Conservation (phyloP, 1,140 invertebrate species). For the Heliconius nattereri region DNA sequence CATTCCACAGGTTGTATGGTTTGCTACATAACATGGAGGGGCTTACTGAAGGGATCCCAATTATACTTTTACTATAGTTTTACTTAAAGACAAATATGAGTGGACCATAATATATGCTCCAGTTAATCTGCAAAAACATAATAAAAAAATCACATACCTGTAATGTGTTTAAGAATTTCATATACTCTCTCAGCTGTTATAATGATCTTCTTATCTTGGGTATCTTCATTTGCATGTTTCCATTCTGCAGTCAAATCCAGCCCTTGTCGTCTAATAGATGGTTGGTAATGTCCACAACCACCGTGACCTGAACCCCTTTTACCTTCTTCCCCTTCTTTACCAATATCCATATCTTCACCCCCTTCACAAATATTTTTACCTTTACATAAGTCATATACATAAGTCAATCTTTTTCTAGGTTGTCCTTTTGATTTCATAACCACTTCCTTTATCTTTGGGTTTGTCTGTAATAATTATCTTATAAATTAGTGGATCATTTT, state of each 20-base stretch:
- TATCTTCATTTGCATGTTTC: constrained; percentile 99
- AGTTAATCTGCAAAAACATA: neutral
- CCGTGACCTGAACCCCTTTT: constrained; percentile 92
- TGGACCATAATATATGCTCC: neutral
- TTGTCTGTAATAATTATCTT: constrained; percentile 82
- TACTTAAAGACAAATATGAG: no score
- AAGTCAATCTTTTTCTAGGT: constrained; percentile 94
- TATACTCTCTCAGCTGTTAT: constrained; percentile 97
- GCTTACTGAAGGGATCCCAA: no score
- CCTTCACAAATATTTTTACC: constrained; percentile 99
- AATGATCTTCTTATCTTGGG: constrained; percentile 96
- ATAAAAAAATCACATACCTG: constrained; percentile 73
- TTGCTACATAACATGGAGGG: no score
- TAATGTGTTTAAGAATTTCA: constrained; percentile 98
- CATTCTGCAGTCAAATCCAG: constrained; percentile 97
- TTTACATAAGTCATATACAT: constrained; percentile 99
- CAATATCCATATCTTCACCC: constrained; percentile 97
- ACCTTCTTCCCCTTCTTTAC: constrained; percentile 86
- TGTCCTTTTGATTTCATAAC: constrained; percentile 98
- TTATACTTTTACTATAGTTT: no score
- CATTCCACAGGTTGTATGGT: no score
- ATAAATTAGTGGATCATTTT: neutral
- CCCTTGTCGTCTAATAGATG: constrained; percentile 92
- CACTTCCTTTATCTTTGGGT: constrained; percentile 99
- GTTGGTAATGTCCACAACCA: constrained; percentile 98